phyloP scores from a whole-genome alignment of 2,797 vertebrate species.

The Todus mexicanus region DNA sequence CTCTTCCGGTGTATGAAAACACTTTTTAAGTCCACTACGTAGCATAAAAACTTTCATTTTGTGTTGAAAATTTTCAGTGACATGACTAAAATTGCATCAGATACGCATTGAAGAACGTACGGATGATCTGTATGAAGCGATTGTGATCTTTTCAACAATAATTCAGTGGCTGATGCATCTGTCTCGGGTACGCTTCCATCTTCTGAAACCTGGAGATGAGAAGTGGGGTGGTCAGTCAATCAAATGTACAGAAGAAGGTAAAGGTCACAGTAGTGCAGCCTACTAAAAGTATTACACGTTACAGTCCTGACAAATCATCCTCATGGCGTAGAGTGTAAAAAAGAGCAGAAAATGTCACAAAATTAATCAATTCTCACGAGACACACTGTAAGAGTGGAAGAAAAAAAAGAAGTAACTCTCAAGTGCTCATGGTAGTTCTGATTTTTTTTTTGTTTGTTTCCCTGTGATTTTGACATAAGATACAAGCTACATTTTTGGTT shows the following conservation, averaged over 20 bases:
- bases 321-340: conserved; percentile 60
- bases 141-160: neutral
- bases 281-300: conserved; percentile 56
- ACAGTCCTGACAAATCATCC: conserved; percentile 65
- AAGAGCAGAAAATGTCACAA: conserved; percentile 70
- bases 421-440: neutral
- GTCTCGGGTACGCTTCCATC: neutral
- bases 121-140: neutral
- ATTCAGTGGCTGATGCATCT: neutral
- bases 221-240: conserved; percentile 27
- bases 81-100: neutral
- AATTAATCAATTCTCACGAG: conserved; percentile 62
- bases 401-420: neutral
- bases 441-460: no score
- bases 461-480: neutral
- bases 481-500: neutral
- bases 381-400: neutral
- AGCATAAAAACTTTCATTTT: neutral
- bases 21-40: neutral
- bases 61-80: neutral
- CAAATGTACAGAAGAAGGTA: conserved; percentile 19
- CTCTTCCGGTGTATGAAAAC: neutral
- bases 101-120: neutral
- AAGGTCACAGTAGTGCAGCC: conserved; percentile 44
- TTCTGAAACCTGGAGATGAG: neutral